Evolutionary conservation across 23 tunicate species (phyloP), one percentile per base, ranked within the genome.

Genomic region (Clavelina lepadiformis): DNA sequence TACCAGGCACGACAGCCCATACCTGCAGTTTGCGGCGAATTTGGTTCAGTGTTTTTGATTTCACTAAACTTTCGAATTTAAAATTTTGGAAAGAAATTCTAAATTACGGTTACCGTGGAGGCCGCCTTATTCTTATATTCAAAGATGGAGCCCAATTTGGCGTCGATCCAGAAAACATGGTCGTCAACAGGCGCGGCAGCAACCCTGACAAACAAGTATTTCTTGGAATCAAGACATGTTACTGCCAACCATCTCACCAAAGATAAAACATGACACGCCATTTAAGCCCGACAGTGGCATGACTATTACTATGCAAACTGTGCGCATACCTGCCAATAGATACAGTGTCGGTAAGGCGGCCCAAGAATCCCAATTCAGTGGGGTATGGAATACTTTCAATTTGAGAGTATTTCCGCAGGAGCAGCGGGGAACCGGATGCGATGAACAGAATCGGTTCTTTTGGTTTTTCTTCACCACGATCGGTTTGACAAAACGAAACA

Each of bases 311-410:
- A n/a, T n/a, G n/a, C n/a, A n/a, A n/a, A n/a, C n/a, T n/a, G n/a
- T n/a, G n/a, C n/a, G n/a, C n/a, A n/a, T n/a, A n/a, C n/a, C n/a
- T n/a, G n/a, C n/a, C n/a, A n/a, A n/a, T n/a, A n/a, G n/a, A n/a
- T n/a, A n/a, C n/a, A n/a, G n/a, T n/a, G n/a, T n/a, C n/a, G n/a
- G n/a, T n/a, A n/a, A n/a, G n/a, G n/a, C n/a, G n/a, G n/a, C n/a
- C n/a, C n/a, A n/a, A n/a, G n/a, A n/a, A n/a, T n/a, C n/a, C n/a
- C n/a, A n/a, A n/a, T n/a, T n/a, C n/a, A n/a, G n/a, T n/a, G n/a
- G n/a, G n/a, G n/a, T n/a, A n/a, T n/a, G n/a, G n/a, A n/a, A n/a
- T 58, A 5, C 38, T 8, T 63, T 63, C 68, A 6, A 63, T 63
- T 8, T 27, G 38, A 8, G 21, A 18, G 50, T 35, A 63, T 8